phyloP scores from a whole-genome alignment of 1,140 invertebrate species.

The Bombus turneri region DNA sequence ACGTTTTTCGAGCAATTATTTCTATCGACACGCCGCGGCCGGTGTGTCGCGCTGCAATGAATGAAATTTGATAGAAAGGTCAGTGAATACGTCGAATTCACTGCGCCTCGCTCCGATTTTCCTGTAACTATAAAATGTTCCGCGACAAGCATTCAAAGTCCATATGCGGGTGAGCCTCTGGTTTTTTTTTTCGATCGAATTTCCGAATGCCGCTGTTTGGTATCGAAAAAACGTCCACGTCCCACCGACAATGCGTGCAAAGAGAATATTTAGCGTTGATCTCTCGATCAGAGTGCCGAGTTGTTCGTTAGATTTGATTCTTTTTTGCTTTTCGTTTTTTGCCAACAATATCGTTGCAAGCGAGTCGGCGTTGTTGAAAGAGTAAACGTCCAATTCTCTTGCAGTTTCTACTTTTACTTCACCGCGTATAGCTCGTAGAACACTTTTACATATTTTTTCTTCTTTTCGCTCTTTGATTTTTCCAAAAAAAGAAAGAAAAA shows the following conservation, averaged over 20 bases:
- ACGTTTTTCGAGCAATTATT: slow-evolving; percentile 11
- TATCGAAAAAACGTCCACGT: slow-evolving; percentile 13
- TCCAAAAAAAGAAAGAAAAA: neutral
- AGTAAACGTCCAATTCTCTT: neutral
- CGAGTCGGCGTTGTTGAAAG: neutral
- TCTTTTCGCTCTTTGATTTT: neutral
- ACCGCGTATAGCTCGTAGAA: neutral
- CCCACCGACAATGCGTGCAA: neutral
- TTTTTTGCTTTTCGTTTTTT: slow-evolving; percentile 16
- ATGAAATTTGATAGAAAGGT: slow-evolving; percentile 44
- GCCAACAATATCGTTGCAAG: slow-evolving; percentile 7
- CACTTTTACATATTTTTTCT: neutral
- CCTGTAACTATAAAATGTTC: slow-evolving; percentile 28
- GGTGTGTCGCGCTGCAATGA: slow-evolving; percentile 14
- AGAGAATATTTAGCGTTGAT: slow-evolving; percentile 6
- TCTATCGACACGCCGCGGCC: neutral
- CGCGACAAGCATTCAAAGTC: slow-evolving; percentile 22
- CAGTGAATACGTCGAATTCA: slow-evolving; percentile 45
- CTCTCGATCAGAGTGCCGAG: neutral
- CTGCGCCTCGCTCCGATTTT: slow-evolving; percentile 9
- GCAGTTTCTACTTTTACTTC: slow-evolving; percentile 2
- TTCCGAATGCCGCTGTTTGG: slow-evolving; percentile 5
- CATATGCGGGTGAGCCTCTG: neutral
- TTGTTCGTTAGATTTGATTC: slow-evolving; percentile 30
- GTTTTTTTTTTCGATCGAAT: slow-evolving; percentile 32